Percentiles rank a stretch among this genome's conserved stretches.
These are phyloP conservation scores for Macrostomum lignano DNA, from an alignment of 1,140 invertebrate species.

Conservation along the genomic window DNA sequence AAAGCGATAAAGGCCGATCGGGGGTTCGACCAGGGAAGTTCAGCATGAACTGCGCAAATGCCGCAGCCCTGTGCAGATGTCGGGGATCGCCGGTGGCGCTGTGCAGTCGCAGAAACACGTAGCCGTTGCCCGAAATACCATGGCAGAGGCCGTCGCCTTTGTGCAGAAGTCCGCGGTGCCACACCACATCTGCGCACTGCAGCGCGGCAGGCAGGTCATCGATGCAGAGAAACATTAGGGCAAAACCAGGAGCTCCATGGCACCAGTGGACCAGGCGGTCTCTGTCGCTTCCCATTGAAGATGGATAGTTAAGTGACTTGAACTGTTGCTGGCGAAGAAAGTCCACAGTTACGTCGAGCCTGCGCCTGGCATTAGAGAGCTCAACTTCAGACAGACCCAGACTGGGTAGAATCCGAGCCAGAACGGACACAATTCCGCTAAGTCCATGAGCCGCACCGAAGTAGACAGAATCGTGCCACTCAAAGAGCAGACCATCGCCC, in stretches of 20 bases:
- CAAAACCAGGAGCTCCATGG: slow-evolving; percentile 43
- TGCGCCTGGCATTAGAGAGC: too few species aligned
- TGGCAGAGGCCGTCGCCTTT: slow-evolving; percentile 51
- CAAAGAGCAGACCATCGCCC: too few species aligned
- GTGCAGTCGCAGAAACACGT: slow-evolving; percentile 49
- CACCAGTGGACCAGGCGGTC: slow-evolving; percentile 56
- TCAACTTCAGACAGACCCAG: too few species aligned
- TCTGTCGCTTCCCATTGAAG: slow-evolving; percentile 10
- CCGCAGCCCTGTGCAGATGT: slow-evolving; percentile 43
- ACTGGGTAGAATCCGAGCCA: too few species aligned
- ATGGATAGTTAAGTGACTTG: not conserved
- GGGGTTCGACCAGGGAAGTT: too few species aligned
- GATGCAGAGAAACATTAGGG: slow-evolving; percentile 45
- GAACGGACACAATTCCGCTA: too few species aligned
- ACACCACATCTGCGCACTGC: slow-evolving; percentile 41
- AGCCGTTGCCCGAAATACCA: slow-evolving; percentile 52
- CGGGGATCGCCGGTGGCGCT: slow-evolving; percentile 40
- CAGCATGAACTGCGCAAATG: too few species aligned
- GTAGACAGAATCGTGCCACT: too few species aligned
- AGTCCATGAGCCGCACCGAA: not conserved
- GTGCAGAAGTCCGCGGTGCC: slow-evolving; percentile 44
- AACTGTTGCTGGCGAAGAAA: too few species aligned
- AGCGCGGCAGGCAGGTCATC: slow-evolving; percentile 40
- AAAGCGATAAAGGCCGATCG: too few species aligned
- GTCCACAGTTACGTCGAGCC: too few species aligned